Evolutionary conservation across 2,888 invertebrate genomes (phyloP), one percentile per base, ranked within the genome.

Genomic region (Parochlus steinenii): DNA sequence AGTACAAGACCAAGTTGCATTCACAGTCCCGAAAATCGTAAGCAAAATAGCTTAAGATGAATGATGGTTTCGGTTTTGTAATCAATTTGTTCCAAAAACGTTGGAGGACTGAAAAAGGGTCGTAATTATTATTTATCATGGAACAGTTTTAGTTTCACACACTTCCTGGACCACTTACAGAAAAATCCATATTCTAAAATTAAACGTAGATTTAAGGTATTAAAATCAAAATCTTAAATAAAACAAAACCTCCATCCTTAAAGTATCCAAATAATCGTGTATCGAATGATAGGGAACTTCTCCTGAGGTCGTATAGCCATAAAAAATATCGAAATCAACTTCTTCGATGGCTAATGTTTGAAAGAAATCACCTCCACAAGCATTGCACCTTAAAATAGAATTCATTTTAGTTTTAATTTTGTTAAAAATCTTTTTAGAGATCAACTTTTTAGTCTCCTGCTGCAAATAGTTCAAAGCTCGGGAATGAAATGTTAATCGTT

Each of bases 281-380:
- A 31, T 36, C 15, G n/a, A 8, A 15, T 36, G 6, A 3, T n/a
- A 12, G 12, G 24, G 22, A 8, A 10, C 25, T 11, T 31, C 17
- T 2, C 27, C 16, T 26, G 3, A 24, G 52, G 45, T 45, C 57
- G 56, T 28, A 56, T 54, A 40, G 55, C 46, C 25, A 22, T 32
- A 31, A n/a, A 7, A 7, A 17, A 24, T 23, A n/a, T 14, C 14
- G 18, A 38, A 37, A 7, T 23, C 20, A 6, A 31, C n/a, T 16
- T 34, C 31, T 16, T 25, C 26, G 16, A 19, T 30, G 11, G 25
- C 19, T 4, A 31, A 6, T 24, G 14, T 17, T 16, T 51, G 49
- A 45, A 74, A 74, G 38, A 59, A 63, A 10, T 67, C 68, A 22
- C 60, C 57, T 0, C 71, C 71, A 41, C 74, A 74, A 1, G 61